phyloP scores from a whole-genome alignment of 2,888 invertebrate genomes.

The Pardosa pseudoannulata region DNA sequence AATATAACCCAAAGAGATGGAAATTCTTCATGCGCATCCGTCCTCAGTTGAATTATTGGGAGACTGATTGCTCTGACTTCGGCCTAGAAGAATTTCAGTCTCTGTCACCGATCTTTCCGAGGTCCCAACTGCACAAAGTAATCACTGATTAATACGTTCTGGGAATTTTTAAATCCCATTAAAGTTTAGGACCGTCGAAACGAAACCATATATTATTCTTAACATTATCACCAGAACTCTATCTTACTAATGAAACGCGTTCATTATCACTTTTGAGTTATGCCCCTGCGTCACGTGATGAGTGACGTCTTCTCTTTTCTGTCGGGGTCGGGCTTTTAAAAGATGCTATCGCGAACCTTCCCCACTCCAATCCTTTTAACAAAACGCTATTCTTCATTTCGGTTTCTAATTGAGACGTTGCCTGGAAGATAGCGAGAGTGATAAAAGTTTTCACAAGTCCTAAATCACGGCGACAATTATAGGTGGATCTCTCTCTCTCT shows the following conservation, averaged over 20 bases:
- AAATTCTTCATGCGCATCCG: background rate
- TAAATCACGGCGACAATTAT: constrained; percentile 63
- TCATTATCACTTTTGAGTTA: constrained; percentile 46
- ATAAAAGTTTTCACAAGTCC: constrained; percentile 70
- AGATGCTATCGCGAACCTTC: constrained; percentile 55
- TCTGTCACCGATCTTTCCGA: background rate
- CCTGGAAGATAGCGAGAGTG: constrained; percentile 39
- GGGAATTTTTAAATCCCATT: constrained; percentile 13
- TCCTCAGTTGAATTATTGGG: background rate
- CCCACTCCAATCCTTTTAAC: constrained; percentile 68
- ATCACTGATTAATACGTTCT: background rate
- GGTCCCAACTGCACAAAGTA: too few species aligned
- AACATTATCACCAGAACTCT: constrained; percentile 9
- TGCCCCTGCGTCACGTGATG: constrained; percentile 36
- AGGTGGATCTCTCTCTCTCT: constrained; percentile 32
- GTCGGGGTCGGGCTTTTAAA: constrained; percentile 56
- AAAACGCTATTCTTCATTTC: constrained; percentile 68
- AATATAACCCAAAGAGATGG: background rate
- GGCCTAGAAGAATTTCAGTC: background rate
- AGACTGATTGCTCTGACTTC: background rate
- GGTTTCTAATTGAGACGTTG: constrained; percentile 70
- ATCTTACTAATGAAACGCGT: constrained; percentile 55
- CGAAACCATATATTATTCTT: background rate
- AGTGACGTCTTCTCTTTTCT: constrained; percentile 52
- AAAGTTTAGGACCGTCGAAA: background rate